Conservation (phyloP, 2,888 invertebrate species). For the Drosophila maculinotata region DNA sequence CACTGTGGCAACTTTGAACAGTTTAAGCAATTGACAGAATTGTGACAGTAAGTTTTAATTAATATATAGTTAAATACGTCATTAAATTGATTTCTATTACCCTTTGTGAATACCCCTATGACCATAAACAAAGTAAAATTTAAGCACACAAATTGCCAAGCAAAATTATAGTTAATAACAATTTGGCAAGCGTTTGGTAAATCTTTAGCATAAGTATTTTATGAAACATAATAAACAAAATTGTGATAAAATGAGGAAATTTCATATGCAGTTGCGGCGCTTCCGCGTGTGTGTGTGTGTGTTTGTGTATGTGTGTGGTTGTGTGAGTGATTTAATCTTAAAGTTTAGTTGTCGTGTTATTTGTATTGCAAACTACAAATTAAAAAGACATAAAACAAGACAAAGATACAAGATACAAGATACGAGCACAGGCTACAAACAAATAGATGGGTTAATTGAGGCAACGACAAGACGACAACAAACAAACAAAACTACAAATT, state of each 20-base stretch:
- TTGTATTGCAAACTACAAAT: slow-evolving; percentile 12
- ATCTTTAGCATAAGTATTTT: slow-evolving; percentile 22
- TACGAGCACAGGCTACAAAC: slow-evolving; percentile 38
- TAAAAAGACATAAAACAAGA: slow-evolving; percentile 37
- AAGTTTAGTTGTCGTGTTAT: slow-evolving; percentile 17
- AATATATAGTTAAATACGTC: too few species aligned
- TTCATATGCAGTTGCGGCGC: slow-evolving; percentile 28
- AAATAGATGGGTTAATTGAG: slow-evolving; percentile 45
- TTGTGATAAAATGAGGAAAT: slow-evolving; percentile 26
- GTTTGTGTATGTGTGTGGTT: slow-evolving; percentile 7
- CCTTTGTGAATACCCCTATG: slow-evolving; percentile 27
- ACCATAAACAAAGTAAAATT: slow-evolving; percentile 12
- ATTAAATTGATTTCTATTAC: too few species aligned
- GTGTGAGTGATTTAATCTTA: slow-evolving; percentile 3
- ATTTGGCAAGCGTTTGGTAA: slow-evolving; percentile 34
- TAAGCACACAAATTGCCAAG: slow-evolving; percentile 11
- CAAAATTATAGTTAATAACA: slow-evolving; percentile 23
- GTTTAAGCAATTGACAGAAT: background rate
- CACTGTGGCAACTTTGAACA: background rate
- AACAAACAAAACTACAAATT: slow-evolving; percentile 59
- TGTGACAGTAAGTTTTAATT: too few species aligned
- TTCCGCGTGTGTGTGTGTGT: slow-evolving; percentile 8
- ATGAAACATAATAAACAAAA: slow-evolving; percentile 20
- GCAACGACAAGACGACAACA: slow-evolving; percentile 62
- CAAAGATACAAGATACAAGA: slow-evolving; percentile 31